Conservation (phyloP, 2,888 invertebrate genomes). For the Volucella inanis region DNA sequence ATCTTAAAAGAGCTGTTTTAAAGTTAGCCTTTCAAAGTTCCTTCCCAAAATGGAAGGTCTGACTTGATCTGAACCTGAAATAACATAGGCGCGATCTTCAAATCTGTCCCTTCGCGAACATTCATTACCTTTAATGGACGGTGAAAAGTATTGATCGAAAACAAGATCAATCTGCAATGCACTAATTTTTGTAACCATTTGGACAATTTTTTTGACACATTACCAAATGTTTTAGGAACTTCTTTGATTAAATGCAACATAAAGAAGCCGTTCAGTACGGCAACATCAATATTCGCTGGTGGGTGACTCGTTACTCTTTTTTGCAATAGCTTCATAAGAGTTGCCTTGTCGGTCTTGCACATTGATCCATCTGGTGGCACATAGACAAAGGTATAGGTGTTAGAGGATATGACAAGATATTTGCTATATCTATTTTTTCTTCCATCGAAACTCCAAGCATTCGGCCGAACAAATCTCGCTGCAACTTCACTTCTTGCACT, state of each 20-base stretch:
- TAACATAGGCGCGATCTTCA: constrained; percentile 1
- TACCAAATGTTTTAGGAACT: constrained; percentile 26
- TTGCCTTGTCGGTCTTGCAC: constrained; percentile 15
- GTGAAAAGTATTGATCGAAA: constrained; percentile 30
- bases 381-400: constrained; percentile 12
- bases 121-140: constrained; percentile 17
- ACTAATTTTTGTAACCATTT: constrained; percentile 19
- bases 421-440: constrained; percentile 17
- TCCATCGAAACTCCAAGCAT: constrained; percentile 25
- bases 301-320: constrained; percentile 17
- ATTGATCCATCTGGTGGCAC: constrained; percentile 21
- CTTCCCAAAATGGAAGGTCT: constrained; percentile 12
- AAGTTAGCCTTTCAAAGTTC: constrained; percentile 12
- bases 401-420: constrained; percentile 9
- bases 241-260: constrained; percentile 9
- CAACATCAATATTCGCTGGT: constrained; percentile 28
- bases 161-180: constrained; percentile 25
- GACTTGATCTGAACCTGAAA: constrained; percentile 17
- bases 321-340: constrained; percentile 13
- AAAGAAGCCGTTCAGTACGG: constrained; percentile 14
- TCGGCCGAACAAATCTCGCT: constrained; percentile 27
- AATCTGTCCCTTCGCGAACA: background rate
- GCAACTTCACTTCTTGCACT: constrained; percentile 7
- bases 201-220: constrained; percentile 17
- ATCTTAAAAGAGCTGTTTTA: constrained; percentile 9